phyloP scores from a whole-genome alignment of 2,797 vertebrate genomes.

The Prunella strophiata region DNA sequence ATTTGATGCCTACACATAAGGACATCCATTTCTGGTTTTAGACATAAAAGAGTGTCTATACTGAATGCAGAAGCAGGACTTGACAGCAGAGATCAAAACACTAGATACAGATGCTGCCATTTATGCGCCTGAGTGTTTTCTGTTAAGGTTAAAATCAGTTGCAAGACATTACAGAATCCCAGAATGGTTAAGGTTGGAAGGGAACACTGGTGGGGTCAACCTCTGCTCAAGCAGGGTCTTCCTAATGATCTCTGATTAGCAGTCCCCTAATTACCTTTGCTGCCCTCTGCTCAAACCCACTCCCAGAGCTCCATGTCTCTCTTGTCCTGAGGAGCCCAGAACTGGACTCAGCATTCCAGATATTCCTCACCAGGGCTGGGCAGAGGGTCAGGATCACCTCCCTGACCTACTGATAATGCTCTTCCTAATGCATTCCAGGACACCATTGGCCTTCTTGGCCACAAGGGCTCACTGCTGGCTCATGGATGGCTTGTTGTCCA shows the following conservation, averaged over 20 bases:
- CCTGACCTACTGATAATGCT: accelerated
- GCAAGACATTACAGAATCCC: neutral
- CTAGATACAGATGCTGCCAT: neutral
- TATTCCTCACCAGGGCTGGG: neutral
- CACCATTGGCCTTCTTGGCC: neutral
- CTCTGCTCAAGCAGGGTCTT: neutral
- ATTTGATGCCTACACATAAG: accelerated
- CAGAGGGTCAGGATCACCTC: neutral
- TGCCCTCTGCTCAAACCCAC: neutral
- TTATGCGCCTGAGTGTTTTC: neutral
- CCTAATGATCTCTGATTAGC: neutral
- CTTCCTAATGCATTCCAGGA: neutral
- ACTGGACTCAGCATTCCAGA: neutral
- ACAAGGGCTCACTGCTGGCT: neutral
- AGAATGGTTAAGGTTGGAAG: neutral
- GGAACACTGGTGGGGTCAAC: neutral
- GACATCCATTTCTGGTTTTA: neutral
- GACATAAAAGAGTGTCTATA: neutral
- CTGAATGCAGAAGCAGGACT: neutral
- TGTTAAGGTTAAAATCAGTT: neutral
- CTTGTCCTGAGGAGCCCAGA: neutral
- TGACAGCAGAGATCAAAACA: neutral
- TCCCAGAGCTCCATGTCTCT: accelerated
- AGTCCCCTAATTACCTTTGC: neutral
- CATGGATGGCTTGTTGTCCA: neutral